Conservation (phyloP, 1,140 invertebrate genomes). For the Leptopilina boulardi region DNA sequence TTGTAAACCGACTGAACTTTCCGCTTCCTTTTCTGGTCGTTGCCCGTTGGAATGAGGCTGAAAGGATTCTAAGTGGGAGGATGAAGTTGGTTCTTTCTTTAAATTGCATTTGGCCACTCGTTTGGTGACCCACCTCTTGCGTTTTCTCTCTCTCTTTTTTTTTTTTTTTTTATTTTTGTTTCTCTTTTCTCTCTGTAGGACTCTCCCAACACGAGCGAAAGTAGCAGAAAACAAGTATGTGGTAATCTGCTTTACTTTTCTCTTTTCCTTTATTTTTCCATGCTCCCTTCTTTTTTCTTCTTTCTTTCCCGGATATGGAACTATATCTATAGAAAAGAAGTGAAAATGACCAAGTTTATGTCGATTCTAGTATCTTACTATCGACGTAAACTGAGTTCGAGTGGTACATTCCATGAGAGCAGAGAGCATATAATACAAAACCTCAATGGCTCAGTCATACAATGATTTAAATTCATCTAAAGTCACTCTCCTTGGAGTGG, state of each 20-base stretch:
- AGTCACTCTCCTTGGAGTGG: background rate
- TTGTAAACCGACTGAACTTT: conserved; percentile 66
- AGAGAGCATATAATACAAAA: background rate
- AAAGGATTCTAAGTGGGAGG: conserved; percentile 48
- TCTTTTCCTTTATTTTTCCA: background rate
- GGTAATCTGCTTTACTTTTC: background rate
- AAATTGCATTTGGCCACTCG: conserved; percentile 73
- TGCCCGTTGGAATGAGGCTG: conserved; percentile 43
- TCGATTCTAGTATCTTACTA: conserved; percentile 1
- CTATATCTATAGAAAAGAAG: background rate
- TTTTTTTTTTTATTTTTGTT: background rate
- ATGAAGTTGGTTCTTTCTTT: conserved; percentile 68
- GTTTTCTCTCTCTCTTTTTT: conserved; percentile 37
- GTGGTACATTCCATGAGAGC: conserved; percentile 14
- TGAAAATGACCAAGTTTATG: conserved; percentile 7
- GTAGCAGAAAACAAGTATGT: conserved; percentile 32
- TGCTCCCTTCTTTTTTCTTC: background rate
- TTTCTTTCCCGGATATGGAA: background rate
- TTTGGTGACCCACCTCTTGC: conserved; percentile 54
- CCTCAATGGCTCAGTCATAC: background rate
- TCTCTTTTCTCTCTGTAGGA: background rate
- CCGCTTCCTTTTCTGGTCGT: conserved; percentile 62
- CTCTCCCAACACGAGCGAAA: background rate
- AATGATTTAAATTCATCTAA: background rate
- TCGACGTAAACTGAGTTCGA: conserved; percentile 16